A percentile compares a stretch with the other conserved stretches of the same genome.
These are phyloP conservation scores for Gymnorhina tibicen DNA, from an alignment of 2,113 vertebrate species.

Conservation along the genomic window DNA sequence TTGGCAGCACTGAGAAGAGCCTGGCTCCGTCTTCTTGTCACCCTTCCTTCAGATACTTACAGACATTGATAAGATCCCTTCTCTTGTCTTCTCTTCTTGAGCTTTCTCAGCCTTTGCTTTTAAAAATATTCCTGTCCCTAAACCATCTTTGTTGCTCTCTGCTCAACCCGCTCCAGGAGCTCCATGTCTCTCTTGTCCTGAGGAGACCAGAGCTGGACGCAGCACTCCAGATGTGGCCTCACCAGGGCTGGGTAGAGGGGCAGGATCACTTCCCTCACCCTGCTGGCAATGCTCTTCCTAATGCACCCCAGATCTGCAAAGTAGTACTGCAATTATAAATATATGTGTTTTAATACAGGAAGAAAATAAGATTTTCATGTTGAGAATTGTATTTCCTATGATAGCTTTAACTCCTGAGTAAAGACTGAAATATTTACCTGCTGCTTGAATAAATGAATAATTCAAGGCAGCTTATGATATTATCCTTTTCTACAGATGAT, in stretches of 20 bases:
- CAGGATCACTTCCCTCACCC: fast-evolving
- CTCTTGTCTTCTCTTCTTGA: neutral
- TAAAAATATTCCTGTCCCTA: neutral
- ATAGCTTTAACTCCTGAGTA: neutral
- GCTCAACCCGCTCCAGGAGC: neutral
- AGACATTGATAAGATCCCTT: neutral
- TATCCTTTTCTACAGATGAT: neutral
- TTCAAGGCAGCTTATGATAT: neutral
- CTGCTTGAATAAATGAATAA: neutral
- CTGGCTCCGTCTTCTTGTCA: neutral
- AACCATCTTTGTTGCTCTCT: neutral
- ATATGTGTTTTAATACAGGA: neutral
- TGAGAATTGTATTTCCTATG: neutral
- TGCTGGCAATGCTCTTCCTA: neutral
- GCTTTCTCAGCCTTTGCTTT: neutral
- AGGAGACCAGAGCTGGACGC: neutral
- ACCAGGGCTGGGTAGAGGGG: neutral
- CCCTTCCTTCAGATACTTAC: neutral
- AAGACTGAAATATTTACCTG: neutral
- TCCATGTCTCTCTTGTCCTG: neutral
- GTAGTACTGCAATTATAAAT: neutral
- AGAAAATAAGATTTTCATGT: neutral
- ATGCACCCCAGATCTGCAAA: neutral
- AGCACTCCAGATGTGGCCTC: neutral
- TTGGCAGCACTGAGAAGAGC: neutral